These are phyloP conservation scores for Artemisiospiza belli DNA, from an alignment of 2,113 vertebrate species.

Conservation along the genomic window DNA sequence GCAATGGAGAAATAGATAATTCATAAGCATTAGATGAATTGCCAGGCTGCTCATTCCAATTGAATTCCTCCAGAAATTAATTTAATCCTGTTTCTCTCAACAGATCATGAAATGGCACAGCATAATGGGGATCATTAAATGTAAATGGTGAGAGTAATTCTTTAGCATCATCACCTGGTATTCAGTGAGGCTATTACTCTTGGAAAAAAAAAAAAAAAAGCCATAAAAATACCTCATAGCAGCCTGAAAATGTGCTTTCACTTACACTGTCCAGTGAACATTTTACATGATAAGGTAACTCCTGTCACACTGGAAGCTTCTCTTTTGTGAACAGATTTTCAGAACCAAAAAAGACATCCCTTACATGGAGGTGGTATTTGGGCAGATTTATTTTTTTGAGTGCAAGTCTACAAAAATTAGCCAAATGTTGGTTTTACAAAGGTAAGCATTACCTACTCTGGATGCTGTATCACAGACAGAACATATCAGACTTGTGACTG, in stretches of 20 bases:
- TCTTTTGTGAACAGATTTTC: not conserved
- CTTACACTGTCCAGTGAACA: conserved; percentile 4
- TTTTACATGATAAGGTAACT: not conserved
- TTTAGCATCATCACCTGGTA: not conserved
- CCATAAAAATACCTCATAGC: not conserved
- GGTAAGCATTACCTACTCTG: not conserved
- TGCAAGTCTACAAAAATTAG: not conserved
- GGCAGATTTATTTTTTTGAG: not conserved
- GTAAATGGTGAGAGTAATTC: conserved; percentile 16
- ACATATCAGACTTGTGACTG: not conserved
- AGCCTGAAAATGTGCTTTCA: conserved; percentile 12
- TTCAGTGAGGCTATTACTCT: not conserved
- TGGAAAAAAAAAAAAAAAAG: not conserved
- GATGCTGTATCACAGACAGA: not conserved
- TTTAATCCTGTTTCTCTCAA: conserved; percentile 41
- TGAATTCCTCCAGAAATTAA: conserved; percentile 53
- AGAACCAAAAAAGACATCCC: not conserved
- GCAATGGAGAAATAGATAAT: conserved; percentile 11
- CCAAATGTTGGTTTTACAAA: not conserved
- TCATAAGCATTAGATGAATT: not conserved
- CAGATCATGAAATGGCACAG: conserved; percentile 19
- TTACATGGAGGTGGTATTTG: not conserved
- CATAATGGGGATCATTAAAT: not conserved
- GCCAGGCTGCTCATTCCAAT: conserved; percentile 12
- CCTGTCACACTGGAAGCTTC: not conserved